Base-by-base conservation (phyloP, 2,113 vertebrate species). In the Macquaria australasica region DNA sequence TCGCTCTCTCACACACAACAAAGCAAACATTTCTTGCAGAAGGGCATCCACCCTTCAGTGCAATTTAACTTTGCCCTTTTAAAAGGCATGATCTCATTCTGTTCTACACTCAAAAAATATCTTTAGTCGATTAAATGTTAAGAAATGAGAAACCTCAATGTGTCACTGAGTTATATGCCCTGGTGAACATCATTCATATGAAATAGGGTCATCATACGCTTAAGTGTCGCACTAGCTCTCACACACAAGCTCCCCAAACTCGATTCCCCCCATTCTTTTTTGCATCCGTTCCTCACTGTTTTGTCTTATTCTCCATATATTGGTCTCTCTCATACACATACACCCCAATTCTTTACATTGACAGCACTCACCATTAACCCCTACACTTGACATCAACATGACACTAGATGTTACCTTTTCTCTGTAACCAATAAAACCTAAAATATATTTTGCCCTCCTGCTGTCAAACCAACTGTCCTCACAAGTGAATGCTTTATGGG, bases 121-220 rank as follows among this genome's bases (percentile, higher is more conserved):
- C 86, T 89, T 83, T 56, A 85, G 87, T 93, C 84, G 84, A 95
- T 94, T 93, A 94, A 91, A 92, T 90, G 89, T 84, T 91, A 88
- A 93, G 89, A 94, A 93, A 94, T 90, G 87, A 94, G 92, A 93
- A 94, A 95, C 93, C 94, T 92, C 90, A 92, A 95, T 94, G 92
- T 95, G 93, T 95, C 95, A 95, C 41, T 81, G 84, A 91, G 89
- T 91, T 87, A 82, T 87, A 92, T 91, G 93, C 92, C 94, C 92
- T 91, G 92, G 93, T 93, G 92, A 93, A 91, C 92, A 89, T 92
- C 92, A 87, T 86, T 94, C 93, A 92, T 73, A 82, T 14, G 81
- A 92, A 93, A 93, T 55, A 92, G 89, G 92, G 92, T 93, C 94
- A 95, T 89, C 86, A 68, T 74, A 85, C 53, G 39, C 82, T 87